Evolutionary conservation across 1,140 invertebrate genomes (phyloP).

Genomic region (Antheraea pernyi): DNA sequence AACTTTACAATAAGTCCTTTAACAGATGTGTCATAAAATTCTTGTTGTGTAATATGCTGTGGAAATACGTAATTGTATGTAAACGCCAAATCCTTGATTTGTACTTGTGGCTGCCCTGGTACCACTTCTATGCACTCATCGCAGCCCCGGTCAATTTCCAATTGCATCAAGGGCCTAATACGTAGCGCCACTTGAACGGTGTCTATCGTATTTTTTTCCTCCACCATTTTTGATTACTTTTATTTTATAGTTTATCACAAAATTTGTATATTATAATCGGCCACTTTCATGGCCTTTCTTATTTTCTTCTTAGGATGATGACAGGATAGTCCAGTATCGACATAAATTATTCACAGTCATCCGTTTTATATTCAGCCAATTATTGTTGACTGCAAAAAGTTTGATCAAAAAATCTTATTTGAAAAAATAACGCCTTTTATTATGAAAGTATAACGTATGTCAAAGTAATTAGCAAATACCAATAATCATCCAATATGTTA

Average conservation of each 20-base stretch:
- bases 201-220: slow-evolving; percentile 64
- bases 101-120: slow-evolving; percentile 83
- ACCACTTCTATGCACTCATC: slow-evolving; percentile 83
- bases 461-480: too few species aligned
- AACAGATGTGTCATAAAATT: slow-evolving; percentile 89
- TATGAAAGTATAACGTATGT: too few species aligned
- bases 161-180: slow-evolving; percentile 87
- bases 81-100: slow-evolving; percentile 88
- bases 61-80: slow-evolving; percentile 94
- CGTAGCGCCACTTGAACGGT: slow-evolving; percentile 88
- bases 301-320: neutral
- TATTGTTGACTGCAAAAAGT: neutral
- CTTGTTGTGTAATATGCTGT: slow-evolving; percentile 83
- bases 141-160: slow-evolving; percentile 85
- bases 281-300: neutral
- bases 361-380: neutral
- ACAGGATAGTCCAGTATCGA: neutral
- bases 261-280: neutral
- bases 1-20: slow-evolving; percentile 87
- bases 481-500: too few species aligned
- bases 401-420: neutral
- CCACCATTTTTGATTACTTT: slow-evolving; percentile 42
- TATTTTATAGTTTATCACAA: neutral
- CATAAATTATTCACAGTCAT: neutral
- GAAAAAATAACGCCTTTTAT: too few species aligned